Conservation (phyloP, 2,797 vertebrate species). For the Brachymystax lenok region DNA sequence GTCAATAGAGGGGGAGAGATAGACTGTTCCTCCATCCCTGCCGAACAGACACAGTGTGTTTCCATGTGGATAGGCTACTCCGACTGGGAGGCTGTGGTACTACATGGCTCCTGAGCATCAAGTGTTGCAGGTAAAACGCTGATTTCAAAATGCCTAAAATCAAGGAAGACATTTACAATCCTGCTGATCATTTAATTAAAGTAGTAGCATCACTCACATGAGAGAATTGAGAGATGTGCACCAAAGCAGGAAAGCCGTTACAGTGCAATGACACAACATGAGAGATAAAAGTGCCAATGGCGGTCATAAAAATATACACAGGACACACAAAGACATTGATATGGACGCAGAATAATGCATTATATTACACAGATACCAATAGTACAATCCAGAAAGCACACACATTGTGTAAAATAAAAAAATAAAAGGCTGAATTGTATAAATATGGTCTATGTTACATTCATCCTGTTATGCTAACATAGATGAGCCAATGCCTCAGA, state of each 20-base stretch:
- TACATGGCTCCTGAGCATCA: not conserved
- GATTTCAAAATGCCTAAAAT: not conserved
- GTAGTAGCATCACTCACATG: not conserved
- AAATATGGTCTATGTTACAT: not conserved
- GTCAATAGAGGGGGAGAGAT: not conserved
- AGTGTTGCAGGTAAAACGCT: not conserved
- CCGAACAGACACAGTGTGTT: not conserved
- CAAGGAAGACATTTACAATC: not conserved
- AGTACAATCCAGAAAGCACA: conserved; percentile 6
- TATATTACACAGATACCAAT: not conserved
- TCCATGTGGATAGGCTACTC: no score
- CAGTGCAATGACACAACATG: not conserved
- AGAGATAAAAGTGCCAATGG: not conserved
- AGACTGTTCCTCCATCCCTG: not conserved
- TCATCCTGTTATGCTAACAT: not conserved
- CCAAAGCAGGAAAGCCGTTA: not conserved
- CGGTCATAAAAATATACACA: not conserved
- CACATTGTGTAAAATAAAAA: not conserved
- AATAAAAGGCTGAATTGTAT: not conserved
- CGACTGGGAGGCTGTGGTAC: not conserved
- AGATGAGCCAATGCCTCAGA: not conserved
- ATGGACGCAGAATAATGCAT: not conserved
- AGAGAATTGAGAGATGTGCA: not conserved
- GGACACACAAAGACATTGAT: not conserved
- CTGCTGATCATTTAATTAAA: not conserved